Evolutionary conservation across 2,113 vertebrate species (phyloP).

Genomic region (Corythaeola cristata): DNA sequence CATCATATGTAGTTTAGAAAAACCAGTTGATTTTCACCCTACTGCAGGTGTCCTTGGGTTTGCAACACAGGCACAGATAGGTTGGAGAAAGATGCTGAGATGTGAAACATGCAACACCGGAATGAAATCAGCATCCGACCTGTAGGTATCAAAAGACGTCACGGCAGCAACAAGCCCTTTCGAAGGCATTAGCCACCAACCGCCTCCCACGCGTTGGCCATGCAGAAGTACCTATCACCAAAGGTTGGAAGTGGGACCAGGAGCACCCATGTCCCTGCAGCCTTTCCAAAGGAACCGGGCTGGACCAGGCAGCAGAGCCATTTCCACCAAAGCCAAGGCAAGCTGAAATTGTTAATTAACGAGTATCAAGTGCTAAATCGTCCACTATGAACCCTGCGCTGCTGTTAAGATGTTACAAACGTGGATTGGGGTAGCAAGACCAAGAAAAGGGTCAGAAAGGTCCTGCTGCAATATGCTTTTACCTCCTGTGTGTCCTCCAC

Average conservation of each 20-base stretch:
- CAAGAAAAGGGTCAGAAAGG: background rate
- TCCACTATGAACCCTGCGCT: background rate
- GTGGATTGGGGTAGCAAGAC: background rate
- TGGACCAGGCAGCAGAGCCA: background rate
- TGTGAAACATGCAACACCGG: background rate
- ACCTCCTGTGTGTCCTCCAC: accelerated
- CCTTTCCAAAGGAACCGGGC: background rate
- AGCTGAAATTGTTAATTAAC: background rate
- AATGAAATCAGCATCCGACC: background rate
- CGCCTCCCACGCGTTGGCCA: background rate
- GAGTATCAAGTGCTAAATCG: background rate
- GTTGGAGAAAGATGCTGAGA: background rate
- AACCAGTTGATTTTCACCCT: background rate
- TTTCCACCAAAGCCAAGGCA: background rate
- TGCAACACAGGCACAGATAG: background rate
- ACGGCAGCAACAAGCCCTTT: background rate
- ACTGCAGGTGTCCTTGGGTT: background rate
- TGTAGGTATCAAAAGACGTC: background rate
- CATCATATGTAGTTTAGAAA: background rate
- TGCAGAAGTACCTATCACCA: background rate
- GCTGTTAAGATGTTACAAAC: background rate
- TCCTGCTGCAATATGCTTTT: background rate
- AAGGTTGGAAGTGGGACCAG: background rate
- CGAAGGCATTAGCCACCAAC: background rate
- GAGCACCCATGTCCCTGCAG: background rate